Evolutionary conservation across 2,113 vertebrate genomes (phyloP).

Genomic region (Etheostoma cragini): DNA sequence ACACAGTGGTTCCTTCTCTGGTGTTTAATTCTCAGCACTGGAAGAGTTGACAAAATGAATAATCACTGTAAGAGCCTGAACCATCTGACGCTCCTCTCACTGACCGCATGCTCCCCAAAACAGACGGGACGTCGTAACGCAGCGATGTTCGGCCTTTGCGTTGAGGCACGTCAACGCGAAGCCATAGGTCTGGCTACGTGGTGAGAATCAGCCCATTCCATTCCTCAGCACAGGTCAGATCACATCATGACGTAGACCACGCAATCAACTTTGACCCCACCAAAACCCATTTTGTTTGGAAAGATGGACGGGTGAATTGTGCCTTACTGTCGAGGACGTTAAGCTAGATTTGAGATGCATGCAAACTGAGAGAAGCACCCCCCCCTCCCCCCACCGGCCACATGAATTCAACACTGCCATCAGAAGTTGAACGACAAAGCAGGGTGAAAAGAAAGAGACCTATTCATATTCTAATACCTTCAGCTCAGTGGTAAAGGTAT

Average conservation of each 20-base stretch:
- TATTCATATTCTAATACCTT: conserved; percentile 57
- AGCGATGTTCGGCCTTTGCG: conserved; percentile 25
- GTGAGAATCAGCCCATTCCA: conserved; percentile 61
- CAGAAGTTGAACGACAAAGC: conserved; percentile 50
- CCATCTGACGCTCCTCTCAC: conserved; percentile 8
- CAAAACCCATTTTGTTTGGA: conserved; percentile 75
- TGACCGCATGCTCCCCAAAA: conserved; percentile 53
- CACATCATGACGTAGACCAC: conserved; percentile 68
- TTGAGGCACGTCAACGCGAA: conserved; percentile 33
- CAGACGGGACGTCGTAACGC: conserved; percentile 51
- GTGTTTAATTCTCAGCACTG: not conserved
- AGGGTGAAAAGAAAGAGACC: conserved; percentile 14
- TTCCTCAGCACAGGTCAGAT: conserved; percentile 68
- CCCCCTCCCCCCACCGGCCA: not conserved
- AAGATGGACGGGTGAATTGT: conserved; percentile 63
- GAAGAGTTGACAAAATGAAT: conserved; percentile 8
- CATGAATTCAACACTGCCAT: conserved; percentile 48
- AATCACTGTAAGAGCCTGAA: conserved; percentile 16
- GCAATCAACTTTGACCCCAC: conserved; percentile 70
- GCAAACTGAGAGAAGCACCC: conserved; percentile 51
- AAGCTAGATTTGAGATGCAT: conserved; percentile 43
- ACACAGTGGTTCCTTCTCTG: not conserved
- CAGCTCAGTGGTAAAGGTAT: conserved; percentile 61
- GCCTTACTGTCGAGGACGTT: conserved; percentile 52
- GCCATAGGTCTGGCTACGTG: conserved; percentile 44